phyloP scores from a whole-genome alignment of 1,140 invertebrate species.

The Hydropsyche tenuis region DNA sequence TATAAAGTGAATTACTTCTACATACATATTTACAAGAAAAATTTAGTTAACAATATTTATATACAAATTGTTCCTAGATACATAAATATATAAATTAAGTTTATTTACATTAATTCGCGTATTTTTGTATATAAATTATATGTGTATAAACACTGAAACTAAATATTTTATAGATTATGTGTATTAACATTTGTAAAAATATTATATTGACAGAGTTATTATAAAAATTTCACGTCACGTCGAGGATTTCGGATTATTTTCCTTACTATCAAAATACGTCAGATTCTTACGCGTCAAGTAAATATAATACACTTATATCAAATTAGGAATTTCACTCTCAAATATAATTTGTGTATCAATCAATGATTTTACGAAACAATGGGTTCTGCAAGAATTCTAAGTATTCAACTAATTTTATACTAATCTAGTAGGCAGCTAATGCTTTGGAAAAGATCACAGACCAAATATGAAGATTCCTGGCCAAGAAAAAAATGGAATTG shows the following conservation, averaged over 20 bases:
- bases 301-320: not conserved
- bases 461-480: slow-evolving; percentile 1
- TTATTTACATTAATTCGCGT: not conserved
- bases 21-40: slow-evolving; percentile 22
- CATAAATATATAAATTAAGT: not conserved
- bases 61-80: not conserved
- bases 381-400: no score
- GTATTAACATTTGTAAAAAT: no score
- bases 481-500: not conserved
- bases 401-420: not conserved
- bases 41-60: slow-evolving; percentile 15
- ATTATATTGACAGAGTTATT: no score
- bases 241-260: not conserved
- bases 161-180: not conserved
- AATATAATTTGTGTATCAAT: no score
- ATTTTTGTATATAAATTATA: not conserved
- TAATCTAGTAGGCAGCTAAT: slow-evolving; percentile 10
- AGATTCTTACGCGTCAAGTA: no score
- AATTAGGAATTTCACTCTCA: no score
- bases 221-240: no score
- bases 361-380: no score
- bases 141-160: not conserved
- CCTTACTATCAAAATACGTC: not conserved
- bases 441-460: slow-evolving; percentile 21
- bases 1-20: slow-evolving; percentile 1